Conservation (phyloP, 1,140 invertebrate genomes). For the Drosophila virilis region DNA sequence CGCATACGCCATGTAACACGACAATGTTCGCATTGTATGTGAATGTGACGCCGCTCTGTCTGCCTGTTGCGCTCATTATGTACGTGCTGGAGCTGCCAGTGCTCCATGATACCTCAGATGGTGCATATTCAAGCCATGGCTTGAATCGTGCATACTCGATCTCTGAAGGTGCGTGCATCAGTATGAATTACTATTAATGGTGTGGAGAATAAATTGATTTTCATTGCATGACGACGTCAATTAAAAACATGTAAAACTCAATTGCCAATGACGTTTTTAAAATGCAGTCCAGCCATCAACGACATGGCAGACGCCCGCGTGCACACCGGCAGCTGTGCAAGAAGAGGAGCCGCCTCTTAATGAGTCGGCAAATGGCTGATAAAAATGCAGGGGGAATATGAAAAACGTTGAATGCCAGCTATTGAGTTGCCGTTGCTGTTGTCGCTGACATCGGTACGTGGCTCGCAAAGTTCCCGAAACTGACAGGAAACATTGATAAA, state of each 20-base stretch:
- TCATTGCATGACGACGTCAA: constrained; percentile 83
- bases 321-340: not conserved
- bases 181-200: constrained; percentile 79
- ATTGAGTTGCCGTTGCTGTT: constrained; percentile 21
- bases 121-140: constrained; percentile 49
- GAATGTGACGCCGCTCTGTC: not conserved
- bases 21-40: not conserved
- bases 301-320: constrained; percentile 11
- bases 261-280: constrained; percentile 79
- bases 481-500: constrained; percentile 79
- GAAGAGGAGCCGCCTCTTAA: constrained; percentile 53
- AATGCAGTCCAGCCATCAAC: constrained; percentile 68
- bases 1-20: constrained; percentile 10
- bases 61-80: constrained; percentile 7
- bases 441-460: constrained; percentile 64
- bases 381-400: constrained; percentile 75
- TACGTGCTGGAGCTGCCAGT: constrained; percentile 29
- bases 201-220: constrained; percentile 80
- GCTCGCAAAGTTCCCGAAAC: constrained; percentile 69
- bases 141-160: constrained; percentile 14
- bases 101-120: constrained; percentile 36
- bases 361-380: constrained; percentile 83
- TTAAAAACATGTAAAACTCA: constrained; percentile 83
- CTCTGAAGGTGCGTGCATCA: constrained; percentile 30
- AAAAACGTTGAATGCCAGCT: constrained; percentile 42